These are phyloP conservation scores for Tachypleus tridentatus DNA, from an alignment of 1,140 invertebrate species.

Conservation along the genomic window DNA sequence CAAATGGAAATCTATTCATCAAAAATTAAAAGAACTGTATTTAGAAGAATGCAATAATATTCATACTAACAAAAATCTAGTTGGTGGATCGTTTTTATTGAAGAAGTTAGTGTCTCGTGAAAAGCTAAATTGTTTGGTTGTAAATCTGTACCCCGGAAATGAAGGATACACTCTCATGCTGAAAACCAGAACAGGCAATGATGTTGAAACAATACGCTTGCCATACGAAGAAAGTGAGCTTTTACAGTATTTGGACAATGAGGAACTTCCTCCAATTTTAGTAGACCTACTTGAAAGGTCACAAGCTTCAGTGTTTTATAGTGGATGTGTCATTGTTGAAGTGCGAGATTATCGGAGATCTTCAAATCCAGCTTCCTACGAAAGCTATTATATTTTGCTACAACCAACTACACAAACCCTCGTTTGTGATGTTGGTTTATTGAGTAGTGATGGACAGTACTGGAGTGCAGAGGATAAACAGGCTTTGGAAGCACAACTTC, in stretches of 20 bases:
- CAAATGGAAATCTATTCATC: not conserved
- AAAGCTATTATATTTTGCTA: slow-evolving; percentile 58
- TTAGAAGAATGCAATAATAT: not conserved
- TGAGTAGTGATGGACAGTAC: slow-evolving; percentile 48
- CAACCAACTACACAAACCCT: slow-evolving; percentile 73
- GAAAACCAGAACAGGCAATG: slow-evolving; percentile 41
- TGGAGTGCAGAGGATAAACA: slow-evolving; percentile 66
- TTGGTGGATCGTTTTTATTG: slow-evolving; percentile 52
- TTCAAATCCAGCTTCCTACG: slow-evolving; percentile 24
- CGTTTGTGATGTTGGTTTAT: slow-evolving; percentile 55
- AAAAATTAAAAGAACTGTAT: not conserved
- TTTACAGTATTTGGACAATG: slow-evolving; percentile 36
- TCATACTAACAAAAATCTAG: slow-evolving; percentile 1
- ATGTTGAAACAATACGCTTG: slow-evolving; percentile 37
- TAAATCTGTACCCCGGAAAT: slow-evolving; percentile 80
- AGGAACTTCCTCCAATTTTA: slow-evolving; percentile 65
- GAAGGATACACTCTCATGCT: slow-evolving; percentile 80
- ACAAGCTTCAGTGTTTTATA: slow-evolving; percentile 72
- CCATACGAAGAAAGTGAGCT: slow-evolving; percentile 40
- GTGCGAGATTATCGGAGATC: slow-evolving; percentile 70
- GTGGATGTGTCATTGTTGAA: slow-evolving; percentile 81
- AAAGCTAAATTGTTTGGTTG: slow-evolving; percentile 70
- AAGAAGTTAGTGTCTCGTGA: slow-evolving; percentile 71
- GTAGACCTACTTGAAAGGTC: slow-evolving; percentile 68
- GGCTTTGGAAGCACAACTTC: slow-evolving; percentile 55